phyloP scores from a whole-genome alignment of 2,113 vertebrate genomes.

The Chloropsis hardwickii region DNA sequence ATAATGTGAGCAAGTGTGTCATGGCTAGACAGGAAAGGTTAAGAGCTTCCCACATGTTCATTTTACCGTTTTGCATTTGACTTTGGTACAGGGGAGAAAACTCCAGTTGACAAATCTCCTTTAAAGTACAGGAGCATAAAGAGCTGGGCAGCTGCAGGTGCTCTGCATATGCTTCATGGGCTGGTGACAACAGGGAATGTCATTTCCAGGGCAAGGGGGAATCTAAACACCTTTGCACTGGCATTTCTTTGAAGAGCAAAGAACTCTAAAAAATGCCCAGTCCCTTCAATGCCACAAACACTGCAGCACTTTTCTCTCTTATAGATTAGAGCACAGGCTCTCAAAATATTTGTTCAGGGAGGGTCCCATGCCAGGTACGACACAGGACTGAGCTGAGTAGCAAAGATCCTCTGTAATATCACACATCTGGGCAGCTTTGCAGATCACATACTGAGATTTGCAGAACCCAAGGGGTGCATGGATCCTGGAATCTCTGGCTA shows the following conservation, averaged over 20 bases:
- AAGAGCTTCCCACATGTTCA: slow-evolving; percentile 57
- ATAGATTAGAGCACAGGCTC: not conserved
- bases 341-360: slow-evolving; percentile 34
- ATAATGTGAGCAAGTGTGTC: slow-evolving; percentile 53
- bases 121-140: not conserved
- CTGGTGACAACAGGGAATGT: not conserved
- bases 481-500: not conserved
- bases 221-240: not conserved
- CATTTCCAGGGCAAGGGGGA: not conserved
- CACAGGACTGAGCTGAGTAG: not conserved
- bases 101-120: slow-evolving; percentile 15
- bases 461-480: not conserved
- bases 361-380: not conserved
- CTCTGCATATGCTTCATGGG: not conserved
- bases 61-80: slow-evolving; percentile 32
- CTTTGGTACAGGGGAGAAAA: slow-evolving; percentile 36
- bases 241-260: not conserved
- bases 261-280: not conserved
- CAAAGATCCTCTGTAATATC: not conserved
- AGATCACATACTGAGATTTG: not conserved
- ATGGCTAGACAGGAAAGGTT: slow-evolving; percentile 67
- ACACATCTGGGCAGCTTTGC: not conserved
- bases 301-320: not conserved
- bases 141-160: not conserved
- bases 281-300: not conserved